phyloP scores from a whole-genome alignment of 2,113 vertebrate genomes.

The Serilophus lunatus region DNA sequence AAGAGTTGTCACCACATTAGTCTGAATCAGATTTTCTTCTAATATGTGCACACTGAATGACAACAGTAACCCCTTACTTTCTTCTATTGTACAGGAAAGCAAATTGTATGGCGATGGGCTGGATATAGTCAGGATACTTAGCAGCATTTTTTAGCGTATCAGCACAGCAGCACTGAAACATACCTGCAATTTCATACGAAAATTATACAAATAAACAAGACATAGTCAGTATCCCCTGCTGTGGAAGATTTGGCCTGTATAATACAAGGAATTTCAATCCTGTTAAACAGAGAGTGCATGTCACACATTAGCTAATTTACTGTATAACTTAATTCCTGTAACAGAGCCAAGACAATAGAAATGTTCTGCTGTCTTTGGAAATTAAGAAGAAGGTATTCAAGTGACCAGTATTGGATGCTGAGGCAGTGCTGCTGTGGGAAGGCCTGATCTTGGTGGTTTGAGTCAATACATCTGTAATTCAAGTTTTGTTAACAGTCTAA shows the following conservation, averaged over 20 bases:
- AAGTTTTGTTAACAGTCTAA: neutral
- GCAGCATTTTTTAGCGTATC: neutral
- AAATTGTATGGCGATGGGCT: neutral
- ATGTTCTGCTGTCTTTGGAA: neutral
- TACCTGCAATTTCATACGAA: neutral
- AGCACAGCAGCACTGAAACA: neutral
- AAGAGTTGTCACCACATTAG: accelerated
- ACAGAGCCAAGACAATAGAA: neutral
- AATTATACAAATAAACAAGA: neutral
- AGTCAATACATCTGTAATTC: neutral
- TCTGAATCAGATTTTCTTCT: neutral
- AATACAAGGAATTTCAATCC: neutral
- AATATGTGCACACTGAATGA: accelerated
- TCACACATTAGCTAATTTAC: neutral
- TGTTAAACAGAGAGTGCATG: neutral
- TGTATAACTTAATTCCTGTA: neutral
- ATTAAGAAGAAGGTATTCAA: neutral
- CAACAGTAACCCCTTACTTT: neutral
- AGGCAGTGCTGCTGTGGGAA: neutral
- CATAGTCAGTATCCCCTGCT: neutral
- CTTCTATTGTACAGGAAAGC: neutral
- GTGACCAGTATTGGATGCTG: neutral
- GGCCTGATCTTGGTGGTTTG: neutral
- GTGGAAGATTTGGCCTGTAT: neutral
- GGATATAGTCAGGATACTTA: neutral